Evolutionary conservation across 64 coral and sea anemone species (phyloP).

Genomic region (Dendronephthya gigantea): DNA sequence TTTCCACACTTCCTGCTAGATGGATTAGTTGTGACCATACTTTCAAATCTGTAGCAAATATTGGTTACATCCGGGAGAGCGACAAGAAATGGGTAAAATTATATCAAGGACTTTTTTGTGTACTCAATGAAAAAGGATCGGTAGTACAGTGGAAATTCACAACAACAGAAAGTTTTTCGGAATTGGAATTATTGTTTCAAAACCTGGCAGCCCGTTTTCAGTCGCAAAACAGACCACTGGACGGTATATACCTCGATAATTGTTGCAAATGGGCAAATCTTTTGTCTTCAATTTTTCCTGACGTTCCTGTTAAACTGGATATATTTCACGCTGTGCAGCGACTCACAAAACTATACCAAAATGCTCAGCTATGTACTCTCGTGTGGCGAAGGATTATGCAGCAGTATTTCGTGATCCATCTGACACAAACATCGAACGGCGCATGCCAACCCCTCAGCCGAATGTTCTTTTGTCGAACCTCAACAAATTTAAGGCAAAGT

Average conservation of each 20-base stretch:
- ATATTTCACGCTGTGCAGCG: not conserved
- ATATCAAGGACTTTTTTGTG: not conserved
- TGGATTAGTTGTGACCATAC: constrained; percentile 14
- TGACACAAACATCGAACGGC: not conserved
- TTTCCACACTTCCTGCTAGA: not conserved
- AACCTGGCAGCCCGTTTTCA: not conserved
- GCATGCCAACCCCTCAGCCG: no score
- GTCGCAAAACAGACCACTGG: not conserved
- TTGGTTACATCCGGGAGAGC: not conserved
- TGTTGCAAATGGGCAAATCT: not conserved
- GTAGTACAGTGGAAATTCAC: not conserved
- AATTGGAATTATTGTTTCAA: not conserved
- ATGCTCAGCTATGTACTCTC: no score
- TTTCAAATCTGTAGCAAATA: not conserved
- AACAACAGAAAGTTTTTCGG: not conserved
- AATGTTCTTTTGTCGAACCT: no score
- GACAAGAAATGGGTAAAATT: not conserved
- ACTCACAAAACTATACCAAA: no score
- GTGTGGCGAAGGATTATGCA: not conserved
- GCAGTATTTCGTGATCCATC: not conserved
- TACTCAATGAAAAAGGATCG: not conserved
- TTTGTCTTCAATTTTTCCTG: not conserved
- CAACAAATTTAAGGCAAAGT: no score
- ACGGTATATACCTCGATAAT: not conserved
- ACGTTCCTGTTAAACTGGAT: not conserved